phyloP scores from a whole-genome alignment of 2,113 vertebrate species.

The Parus major region DNA sequence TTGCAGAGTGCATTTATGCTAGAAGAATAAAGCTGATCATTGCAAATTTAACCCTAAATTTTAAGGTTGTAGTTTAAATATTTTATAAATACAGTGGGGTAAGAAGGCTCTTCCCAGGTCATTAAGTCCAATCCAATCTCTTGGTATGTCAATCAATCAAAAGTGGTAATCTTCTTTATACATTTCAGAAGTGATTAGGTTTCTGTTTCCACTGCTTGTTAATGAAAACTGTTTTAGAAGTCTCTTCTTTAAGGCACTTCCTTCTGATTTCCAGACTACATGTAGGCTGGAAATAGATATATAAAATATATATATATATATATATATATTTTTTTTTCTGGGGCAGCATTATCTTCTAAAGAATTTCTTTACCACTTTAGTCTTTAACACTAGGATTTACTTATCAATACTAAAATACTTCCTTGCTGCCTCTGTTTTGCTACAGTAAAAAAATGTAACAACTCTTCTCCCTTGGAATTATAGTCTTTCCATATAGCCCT shows the following conservation, averaged over 20 bases:
- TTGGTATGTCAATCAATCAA: background rate
- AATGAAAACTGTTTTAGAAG: background rate
- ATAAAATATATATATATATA: background rate
- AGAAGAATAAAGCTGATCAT: background rate
- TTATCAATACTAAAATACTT: background rate
- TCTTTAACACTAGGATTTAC: background rate
- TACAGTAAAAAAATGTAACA: background rate
- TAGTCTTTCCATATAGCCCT: background rate
- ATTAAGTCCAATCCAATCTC: background rate
- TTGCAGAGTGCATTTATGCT: background rate
- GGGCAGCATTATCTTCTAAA: background rate
- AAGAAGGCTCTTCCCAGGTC: background rate
- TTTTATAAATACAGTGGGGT: background rate
- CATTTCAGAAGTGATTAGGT: background rate
- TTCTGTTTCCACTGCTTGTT: background rate
- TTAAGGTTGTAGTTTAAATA: background rate
- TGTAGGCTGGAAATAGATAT: background rate
- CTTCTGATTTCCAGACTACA: background rate
- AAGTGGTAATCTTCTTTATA: background rate
- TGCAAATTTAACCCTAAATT: background rate
- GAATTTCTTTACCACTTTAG: background rate
- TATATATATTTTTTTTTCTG: background rate
- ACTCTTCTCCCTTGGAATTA: background rate
- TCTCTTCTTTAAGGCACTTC: background rate
- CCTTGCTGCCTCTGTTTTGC: background rate